Conservation (phyloP, 2,113 vertebrate species). For the Mesocricetus auratus region DNA sequence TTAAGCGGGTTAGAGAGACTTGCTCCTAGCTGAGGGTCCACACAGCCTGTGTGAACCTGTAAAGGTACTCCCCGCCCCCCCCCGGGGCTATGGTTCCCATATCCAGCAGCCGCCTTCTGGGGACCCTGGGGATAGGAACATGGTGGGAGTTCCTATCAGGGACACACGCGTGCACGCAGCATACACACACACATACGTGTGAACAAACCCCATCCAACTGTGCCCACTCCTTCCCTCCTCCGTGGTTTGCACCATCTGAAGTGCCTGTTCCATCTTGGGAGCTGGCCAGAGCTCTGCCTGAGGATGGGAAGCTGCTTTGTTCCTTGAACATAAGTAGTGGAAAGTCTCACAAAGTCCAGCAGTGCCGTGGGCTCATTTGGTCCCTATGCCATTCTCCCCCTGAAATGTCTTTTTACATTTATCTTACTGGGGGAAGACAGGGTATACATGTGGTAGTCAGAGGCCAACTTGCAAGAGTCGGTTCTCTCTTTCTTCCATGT, state of each 20-base stretch:
- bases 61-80: no score
- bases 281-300: fast-evolving
- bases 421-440: not conserved
- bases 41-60: not conserved
- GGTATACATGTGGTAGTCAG: no score
- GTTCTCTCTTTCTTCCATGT: not conserved
- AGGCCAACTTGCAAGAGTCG: not conserved
- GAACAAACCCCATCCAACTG: fast-evolving
- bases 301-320: fast-evolving
- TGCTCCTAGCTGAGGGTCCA: no score
- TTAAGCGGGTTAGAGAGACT: not conserved
- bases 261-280: not conserved
- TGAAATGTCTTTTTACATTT: not conserved
- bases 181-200: not conserved
- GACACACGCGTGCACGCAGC: not conserved
- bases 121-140: not conserved
- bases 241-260: fast-evolving
- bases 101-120: not conserved
- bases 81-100: fast-evolving
- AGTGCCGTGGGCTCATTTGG: fast-evolving
- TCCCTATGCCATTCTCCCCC: not conserved
- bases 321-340: not conserved
- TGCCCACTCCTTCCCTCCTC: not conserved
- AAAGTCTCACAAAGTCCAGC: not conserved
- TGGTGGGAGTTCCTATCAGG: not conserved